Conservation (phyloP, 2,113 vertebrate species). For the Phrynocephalus versicolor region DNA sequence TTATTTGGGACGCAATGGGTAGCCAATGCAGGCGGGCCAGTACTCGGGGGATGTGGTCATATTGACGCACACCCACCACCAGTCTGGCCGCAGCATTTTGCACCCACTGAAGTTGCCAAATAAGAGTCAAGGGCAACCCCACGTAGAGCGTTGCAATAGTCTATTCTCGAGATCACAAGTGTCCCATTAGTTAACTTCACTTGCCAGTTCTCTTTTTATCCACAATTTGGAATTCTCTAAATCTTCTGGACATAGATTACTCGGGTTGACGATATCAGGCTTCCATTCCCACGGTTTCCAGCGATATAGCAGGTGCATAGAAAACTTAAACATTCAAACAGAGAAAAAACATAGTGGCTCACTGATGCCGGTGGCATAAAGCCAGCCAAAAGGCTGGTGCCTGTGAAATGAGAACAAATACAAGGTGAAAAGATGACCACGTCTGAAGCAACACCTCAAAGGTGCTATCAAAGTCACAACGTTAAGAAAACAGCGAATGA, state of each 20-base stretch:
- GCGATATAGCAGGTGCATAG: background rate
- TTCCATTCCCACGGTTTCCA: background rate
- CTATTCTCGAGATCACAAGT: too few species aligned
- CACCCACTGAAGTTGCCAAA: too few species aligned
- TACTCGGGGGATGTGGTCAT: too few species aligned
- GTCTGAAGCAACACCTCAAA: slow-evolving; percentile 27
- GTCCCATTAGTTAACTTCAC: background rate
- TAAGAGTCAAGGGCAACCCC: too few species aligned
- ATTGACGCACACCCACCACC: too few species aligned
- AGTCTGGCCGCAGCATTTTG: too few species aligned
- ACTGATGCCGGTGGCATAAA: slow-evolving; percentile 30
- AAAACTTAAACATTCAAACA: slow-evolving; percentile 36
- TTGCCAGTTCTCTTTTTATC: background rate
- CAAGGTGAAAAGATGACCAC: slow-evolving; percentile 37
- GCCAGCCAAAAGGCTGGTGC: slow-evolving; percentile 18
- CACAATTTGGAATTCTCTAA: background rate
- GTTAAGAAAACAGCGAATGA: slow-evolving; percentile 18
- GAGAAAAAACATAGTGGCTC: slow-evolving; percentile 33
- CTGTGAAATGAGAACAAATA: slow-evolving; percentile 18
- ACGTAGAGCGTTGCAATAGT: too few species aligned
- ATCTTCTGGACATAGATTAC: background rate
- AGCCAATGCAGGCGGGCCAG: too few species aligned
- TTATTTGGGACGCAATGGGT: too few species aligned
- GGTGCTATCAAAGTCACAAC: background rate
- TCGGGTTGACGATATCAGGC: background rate